Conservation (phyloP, 1,140 invertebrate species). For the Proctacanthus coquilletti region DNA sequence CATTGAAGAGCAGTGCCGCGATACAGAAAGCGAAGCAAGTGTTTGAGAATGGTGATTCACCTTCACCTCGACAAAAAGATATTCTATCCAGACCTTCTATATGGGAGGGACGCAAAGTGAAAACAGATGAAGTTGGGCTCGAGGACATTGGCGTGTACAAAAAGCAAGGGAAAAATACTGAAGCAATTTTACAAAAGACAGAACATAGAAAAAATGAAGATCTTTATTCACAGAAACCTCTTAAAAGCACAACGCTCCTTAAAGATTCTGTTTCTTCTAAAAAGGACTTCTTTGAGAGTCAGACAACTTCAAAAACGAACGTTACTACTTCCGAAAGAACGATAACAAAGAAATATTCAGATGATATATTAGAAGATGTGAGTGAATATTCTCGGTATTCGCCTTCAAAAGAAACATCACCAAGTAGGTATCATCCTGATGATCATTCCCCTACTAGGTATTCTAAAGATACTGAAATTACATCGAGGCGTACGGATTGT, state of each 20-base stretch:
- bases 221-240: neutral
- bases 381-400: no score
- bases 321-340: no score
- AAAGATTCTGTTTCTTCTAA: constrained; percentile 10
- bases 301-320: neutral
- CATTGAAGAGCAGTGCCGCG: constrained; percentile 37
- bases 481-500: no score
- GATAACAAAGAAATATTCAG: no score
- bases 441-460: no score
- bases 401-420: no score
- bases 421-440: no score
- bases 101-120: constrained; percentile 17
- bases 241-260: neutral
- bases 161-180: constrained; percentile 4
- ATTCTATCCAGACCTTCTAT: constrained; percentile 29
- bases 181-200: constrained; percentile 1
- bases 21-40: constrained; percentile 47
- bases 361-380: no score
- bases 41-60: constrained; percentile 43
- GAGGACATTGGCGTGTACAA: constrained; percentile 5
- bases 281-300: constrained; percentile 13
- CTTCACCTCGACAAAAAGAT: constrained; percentile 20
- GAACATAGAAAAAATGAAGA: neutral
- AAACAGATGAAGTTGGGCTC: constrained; percentile 4
- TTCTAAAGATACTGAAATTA: no score